Conservation (phyloP, 2,797 vertebrate genomes). For the Sebastolobus alascanus region DNA sequence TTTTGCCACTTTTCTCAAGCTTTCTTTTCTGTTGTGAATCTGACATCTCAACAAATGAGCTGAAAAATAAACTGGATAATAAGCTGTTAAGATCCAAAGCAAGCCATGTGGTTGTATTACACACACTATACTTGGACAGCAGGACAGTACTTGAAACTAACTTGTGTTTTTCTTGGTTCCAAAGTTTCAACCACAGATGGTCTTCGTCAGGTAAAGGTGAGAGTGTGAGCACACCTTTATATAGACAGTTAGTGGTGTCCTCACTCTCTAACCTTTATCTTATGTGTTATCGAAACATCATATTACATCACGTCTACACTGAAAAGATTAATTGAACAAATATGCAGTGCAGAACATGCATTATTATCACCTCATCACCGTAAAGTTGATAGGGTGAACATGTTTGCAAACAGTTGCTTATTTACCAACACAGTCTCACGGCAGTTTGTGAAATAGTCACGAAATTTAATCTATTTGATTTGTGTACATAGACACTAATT, state of each 20-base stretch:
- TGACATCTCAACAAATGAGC: not conserved
- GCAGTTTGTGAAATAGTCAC: too few relatives aligned
- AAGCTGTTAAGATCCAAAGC: not conserved
- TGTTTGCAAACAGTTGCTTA: not conserved
- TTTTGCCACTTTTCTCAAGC: constrained; percentile 5
- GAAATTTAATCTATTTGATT: too few relatives aligned
- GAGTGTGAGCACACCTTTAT: not conserved
- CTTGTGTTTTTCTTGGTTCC: not conserved
- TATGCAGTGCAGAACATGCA: not conserved
- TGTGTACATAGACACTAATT: too few relatives aligned
- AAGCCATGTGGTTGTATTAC: not conserved
- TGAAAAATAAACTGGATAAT: not conserved
- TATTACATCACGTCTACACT: not conserved
- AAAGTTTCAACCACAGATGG: not conserved
- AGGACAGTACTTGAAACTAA: not conserved
- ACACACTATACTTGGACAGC: not conserved
- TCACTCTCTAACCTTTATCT: not conserved
- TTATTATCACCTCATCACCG: not conserved
- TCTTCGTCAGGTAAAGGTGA: not conserved
- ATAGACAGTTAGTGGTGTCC: not conserved
- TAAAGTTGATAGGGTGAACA: not conserved
- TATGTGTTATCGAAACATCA: not conserved
- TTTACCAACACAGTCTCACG: not conserved
- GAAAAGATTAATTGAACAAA: not conserved
- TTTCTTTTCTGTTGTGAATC: not conserved